Percentiles rank a stretch among this genome's conserved stretches.
Evolutionary conservation across 2,888 invertebrate species (phyloP).

Genomic region (Drosophila setosimentum): DNA sequence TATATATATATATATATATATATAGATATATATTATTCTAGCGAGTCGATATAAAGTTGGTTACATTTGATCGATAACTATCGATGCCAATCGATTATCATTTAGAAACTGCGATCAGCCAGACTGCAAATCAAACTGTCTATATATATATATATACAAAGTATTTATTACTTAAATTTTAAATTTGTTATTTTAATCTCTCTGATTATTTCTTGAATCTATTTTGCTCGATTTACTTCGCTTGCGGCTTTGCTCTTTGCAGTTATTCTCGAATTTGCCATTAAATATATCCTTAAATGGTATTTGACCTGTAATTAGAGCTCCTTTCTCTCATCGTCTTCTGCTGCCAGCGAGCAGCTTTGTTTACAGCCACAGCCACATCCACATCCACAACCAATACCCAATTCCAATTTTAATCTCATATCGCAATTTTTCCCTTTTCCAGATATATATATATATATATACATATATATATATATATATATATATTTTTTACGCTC

Average conservation of each 20-base stretch:
- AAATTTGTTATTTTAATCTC: not conserved
- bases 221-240: no score
- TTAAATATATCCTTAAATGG: not conserved
- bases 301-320: constrained; percentile 1
- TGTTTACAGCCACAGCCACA: not conserved
- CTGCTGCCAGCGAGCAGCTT: not conserved
- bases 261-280: not conserved
- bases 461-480: not conserved
- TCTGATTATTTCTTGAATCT: no score
- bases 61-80: not conserved
- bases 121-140: not conserved
- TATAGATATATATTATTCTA: not conserved
- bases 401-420: constrained; percentile 1
- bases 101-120: not conserved
- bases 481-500: constrained; percentile 59
- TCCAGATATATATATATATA: constrained; percentile 1
- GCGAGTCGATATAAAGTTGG: not conserved
- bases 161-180: not conserved
- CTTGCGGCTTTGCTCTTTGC: not conserved
- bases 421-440: constrained; percentile 1
- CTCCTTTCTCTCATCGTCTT: not conserved
- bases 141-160: not conserved
- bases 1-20: not conserved
- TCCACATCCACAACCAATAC: not conserved
- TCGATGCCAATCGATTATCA: not conserved